Evolutionary conservation across 2,888 invertebrate species (phyloP), one percentile per base, ranked within the genome.

Genomic region (Clepsis dumicolana): DNA sequence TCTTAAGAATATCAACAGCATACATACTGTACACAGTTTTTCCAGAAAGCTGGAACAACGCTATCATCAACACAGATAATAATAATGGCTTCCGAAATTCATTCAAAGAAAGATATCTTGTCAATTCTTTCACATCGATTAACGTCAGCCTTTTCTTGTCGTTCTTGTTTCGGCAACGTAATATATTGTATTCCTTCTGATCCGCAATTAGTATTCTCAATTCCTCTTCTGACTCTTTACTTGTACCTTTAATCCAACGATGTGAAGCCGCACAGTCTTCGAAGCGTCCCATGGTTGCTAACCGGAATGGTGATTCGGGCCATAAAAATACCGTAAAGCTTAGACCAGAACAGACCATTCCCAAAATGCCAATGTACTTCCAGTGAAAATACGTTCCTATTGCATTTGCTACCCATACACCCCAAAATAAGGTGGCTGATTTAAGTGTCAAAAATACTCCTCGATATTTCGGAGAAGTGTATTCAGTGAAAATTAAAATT

Each of bases 31-130:
- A 78, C 5, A 73, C 73, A 25, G 75, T 60, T 71, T 80, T 79
- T 2, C 64, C 77, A 2, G 80, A 79, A 8, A 80, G 73, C 18
- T 74, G 70, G 29, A 74, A 76, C 14, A 73, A 69, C 25, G 71
- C 69, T 66, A 74, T 32, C 70, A 82, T 67, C 14, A 77, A 61
- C 68, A 78, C 70, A 3, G 78, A 79, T 2, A 81, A 48, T 16
- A 80, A 57, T 8, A 83, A 44, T 0, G 85, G 85, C 68, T 77
- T 80, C 57, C 82, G 84, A 71, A 83, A 83, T 12, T 78, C 76
- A 38, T 71, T 41, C n/a, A n/a, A n/a, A n/a, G 18, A 12, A 16
- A 24, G 8, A 2, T n/a, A 57, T 38, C 1, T 14, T 27, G 1
- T 38, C 21, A 10, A 35, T 21, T 35, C 32, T 14, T 14, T 35